Conservation (phyloP, 2,113 vertebrate species). For the Physeter macrocephalus region DNA sequence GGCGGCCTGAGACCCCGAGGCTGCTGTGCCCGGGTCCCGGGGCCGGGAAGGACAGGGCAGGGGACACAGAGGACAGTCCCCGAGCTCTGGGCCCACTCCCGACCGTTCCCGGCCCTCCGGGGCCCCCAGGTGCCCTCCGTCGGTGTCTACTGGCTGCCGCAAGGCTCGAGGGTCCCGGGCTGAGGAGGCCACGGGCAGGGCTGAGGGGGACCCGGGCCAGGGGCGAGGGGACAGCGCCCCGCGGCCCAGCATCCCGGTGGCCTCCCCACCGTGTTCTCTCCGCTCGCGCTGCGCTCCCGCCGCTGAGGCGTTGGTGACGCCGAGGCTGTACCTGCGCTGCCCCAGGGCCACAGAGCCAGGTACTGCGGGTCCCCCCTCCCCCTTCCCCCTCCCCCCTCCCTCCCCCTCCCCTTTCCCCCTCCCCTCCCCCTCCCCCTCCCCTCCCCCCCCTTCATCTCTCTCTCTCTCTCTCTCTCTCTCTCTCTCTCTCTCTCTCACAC, state of each 20-base stretch:
- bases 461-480: too few relatives aligned
- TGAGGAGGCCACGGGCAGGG: not conserved
- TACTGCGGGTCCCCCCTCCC: not conserved
- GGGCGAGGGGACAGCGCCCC: too few relatives aligned
- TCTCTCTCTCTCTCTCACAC: too few relatives aligned
- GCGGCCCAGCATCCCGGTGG: rapidly evolving
- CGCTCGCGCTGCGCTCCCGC: not conserved
- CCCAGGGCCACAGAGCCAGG: not conserved
- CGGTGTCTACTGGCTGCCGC: rapidly evolving
- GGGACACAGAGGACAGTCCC: not conserved
- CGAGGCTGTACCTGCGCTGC: not conserved
- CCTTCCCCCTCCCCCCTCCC: too few relatives aligned
- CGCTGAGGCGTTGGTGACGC: not conserved
- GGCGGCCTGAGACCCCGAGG: not conserved
- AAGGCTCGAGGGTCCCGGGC: not conserved
- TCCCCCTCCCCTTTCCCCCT: too few relatives aligned
- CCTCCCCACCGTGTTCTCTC: rapidly evolving
- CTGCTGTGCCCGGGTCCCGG: not conserved
- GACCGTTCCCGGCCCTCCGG: not conserved
- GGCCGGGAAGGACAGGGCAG: not conserved
- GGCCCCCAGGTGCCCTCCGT: not conserved
- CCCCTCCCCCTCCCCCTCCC: rapidly evolving
- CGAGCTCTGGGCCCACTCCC: not conserved
- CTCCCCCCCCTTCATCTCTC: too few relatives aligned
- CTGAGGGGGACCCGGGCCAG: too few relatives aligned